Evolutionary conservation across 2,888 invertebrate species (phyloP), one percentile per base, ranked within the genome.

Genomic region (Parnassius orleans): DNA sequence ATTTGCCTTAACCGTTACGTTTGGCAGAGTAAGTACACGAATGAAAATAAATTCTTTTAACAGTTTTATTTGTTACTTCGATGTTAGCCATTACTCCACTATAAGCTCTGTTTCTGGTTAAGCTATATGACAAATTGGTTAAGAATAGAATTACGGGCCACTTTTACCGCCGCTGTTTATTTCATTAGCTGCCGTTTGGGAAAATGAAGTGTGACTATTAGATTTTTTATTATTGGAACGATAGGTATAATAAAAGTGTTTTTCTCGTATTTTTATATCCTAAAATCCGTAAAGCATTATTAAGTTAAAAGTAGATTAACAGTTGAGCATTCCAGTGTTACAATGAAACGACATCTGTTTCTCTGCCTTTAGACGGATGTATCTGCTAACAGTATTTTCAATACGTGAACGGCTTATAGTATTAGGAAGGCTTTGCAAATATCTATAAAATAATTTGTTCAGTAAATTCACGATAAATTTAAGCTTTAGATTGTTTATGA

Each of bases 91-190:
- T 43, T 58, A 14, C 54, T 57, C 57, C 9, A 19, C 46, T 12
- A 19, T 42, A 12, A 47, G 55, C 52, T 57, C 56, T 56, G 52
- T 55, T 55, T 58, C 53, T 42, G 42, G n/a, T 54, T 43, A 57
- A 24, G 52, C 46, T 60, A 61, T 66, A 68, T 66, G 68, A 69
- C 71, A 69, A 65, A 70, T 66, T 61, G 68, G 63, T 53, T 61
- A 73, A 76, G 76, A 82, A 80, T 81, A 80, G 79, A 78, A 72
- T 73, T 73, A 76, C 68, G 68, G 70, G 57, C 69, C 61, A 58
- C 69, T 66, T 70, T 71, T 67, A 71, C 60, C 58, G 52, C 66
- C 65, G 52, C 66, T 65, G 67, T 73, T 74, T 73, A 73, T 75
- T 74, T 74, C 70, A 66, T 68, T 66, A 60, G 69, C 70, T 70